Conservation (phyloP, 2,888 invertebrate genomes). For the Autographa pulchrina region DNA sequence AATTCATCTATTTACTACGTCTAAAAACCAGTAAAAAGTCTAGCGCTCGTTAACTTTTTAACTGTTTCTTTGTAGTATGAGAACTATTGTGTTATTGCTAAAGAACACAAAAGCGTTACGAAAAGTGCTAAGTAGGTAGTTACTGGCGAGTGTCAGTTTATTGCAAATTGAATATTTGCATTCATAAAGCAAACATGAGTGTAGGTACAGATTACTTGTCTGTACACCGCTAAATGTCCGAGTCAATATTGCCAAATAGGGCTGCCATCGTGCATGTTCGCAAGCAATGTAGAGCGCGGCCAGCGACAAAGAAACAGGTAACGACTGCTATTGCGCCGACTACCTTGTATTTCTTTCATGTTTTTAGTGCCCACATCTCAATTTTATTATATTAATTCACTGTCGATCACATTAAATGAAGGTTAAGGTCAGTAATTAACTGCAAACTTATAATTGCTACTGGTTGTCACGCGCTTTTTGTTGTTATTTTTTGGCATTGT, state of each 20-base stretch:
- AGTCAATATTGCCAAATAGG: constrained; percentile 70
- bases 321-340: constrained; percentile 29
- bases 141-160: constrained; percentile 63
- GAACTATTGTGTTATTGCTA: constrained; percentile 37
- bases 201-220: constrained; percentile 61
- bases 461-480: neutral
- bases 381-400: constrained; percentile 24
- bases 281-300: constrained; percentile 47
- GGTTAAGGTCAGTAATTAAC: constrained; percentile 6
- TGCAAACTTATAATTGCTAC: neutral
- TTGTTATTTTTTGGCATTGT: neutral
- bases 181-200: constrained; percentile 62
- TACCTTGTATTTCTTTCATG: constrained; percentile 33
- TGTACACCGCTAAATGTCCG: constrained; percentile 64
- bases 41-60: constrained; percentile 17
- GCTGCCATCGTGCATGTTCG: constrained; percentile 59
- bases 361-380: constrained; percentile 27
- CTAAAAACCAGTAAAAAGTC: constrained; percentile 55
- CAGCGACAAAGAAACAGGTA: constrained; percentile 48
- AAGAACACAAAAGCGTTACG: constrained; percentile 59
- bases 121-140: constrained; percentile 70
- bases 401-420: constrained; percentile 26
- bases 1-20: constrained; percentile 60
- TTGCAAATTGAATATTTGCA: constrained; percentile 74
- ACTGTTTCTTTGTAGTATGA: constrained; percentile 18